A percentile compares a stretch with the other conserved stretches of the same genome.
Conservation (phyloP, 2,797 vertebrate species). For the Prunella strophiata region DNA sequence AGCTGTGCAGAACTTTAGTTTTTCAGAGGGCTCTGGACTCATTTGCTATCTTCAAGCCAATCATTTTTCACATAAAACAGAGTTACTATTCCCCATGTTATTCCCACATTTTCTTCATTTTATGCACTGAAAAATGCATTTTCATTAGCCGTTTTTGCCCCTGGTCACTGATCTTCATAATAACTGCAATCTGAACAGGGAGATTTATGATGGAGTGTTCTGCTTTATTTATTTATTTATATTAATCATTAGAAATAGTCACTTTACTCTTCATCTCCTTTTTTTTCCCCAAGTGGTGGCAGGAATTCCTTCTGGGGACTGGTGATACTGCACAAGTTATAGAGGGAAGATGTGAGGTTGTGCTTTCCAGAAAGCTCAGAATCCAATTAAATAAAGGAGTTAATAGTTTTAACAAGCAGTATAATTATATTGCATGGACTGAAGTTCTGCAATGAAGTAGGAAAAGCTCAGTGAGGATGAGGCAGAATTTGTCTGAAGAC, state of each 20-base stretch:
- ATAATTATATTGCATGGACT: background rate
- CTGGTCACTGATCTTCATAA: background rate
- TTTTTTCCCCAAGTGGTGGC: background rate
- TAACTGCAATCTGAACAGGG: background rate
- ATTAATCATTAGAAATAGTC: background rate
- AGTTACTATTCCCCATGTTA: background rate
- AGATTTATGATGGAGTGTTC: background rate
- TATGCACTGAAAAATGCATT: background rate
- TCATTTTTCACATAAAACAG: background rate
- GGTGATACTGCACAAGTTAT: rapidly evolving
- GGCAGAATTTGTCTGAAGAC: background rate
- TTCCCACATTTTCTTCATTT: background rate
- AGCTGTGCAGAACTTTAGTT: background rate
- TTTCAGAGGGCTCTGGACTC: background rate
- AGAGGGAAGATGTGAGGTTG: background rate
- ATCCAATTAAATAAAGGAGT: background rate
- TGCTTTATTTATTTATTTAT: background rate
- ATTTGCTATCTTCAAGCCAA: background rate
- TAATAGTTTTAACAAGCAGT: background rate
- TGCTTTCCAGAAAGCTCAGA: background rate
- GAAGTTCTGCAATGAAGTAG: background rate
- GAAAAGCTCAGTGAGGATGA: background rate
- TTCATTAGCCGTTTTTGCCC: background rate
- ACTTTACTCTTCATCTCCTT: background rate
- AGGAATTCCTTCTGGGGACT: background rate